Percentiles rank a stretch among this genome's conserved stretches.
These are phyloP conservation scores for Amphiprion clarkii DNA, from an alignment of 2,797 vertebrate species.

Conservation along the genomic window DNA sequence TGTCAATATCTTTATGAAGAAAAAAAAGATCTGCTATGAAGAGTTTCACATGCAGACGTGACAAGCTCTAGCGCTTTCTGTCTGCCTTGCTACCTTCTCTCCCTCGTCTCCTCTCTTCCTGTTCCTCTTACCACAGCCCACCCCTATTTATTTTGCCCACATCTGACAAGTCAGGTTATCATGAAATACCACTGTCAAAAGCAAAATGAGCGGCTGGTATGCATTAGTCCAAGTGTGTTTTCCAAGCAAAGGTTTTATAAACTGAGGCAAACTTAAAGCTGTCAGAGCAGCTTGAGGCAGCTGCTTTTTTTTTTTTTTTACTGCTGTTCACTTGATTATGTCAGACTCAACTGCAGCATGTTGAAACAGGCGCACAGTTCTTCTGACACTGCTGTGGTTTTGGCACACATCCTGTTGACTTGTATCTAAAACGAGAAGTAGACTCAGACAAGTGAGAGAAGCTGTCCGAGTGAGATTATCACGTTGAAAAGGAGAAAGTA, in stretches of 20 bases:
- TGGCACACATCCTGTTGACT: slow-evolving; percentile 88
- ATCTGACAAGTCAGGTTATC: slow-evolving; percentile 50
- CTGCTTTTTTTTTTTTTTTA: slow-evolving; percentile 31
- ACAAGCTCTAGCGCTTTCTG: slow-evolving; percentile 56
- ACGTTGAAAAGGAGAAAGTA: slow-evolving; percentile 2
- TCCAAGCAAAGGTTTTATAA: not conserved
- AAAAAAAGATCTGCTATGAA: slow-evolving; percentile 18
- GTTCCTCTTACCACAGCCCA: slow-evolving; percentile 84
- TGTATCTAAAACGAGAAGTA: slow-evolving; percentile 82
- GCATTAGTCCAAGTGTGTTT: not conserved
- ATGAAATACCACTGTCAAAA: slow-evolving; percentile 38
- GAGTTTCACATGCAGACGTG: slow-evolving; percentile 59
- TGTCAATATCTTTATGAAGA: slow-evolving; percentile 33
- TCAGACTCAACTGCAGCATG: slow-evolving; percentile 71
- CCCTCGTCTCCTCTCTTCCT: slow-evolving; percentile 83
- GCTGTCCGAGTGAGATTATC: slow-evolving; percentile 29
- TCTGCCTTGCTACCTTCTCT: slow-evolving; percentile 61
- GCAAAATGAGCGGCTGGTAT: not conserved
- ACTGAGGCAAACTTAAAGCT: slow-evolving; percentile 14
- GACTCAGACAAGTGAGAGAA: slow-evolving; percentile 43
- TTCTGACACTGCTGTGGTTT: slow-evolving; percentile 84
- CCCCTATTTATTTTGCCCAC: slow-evolving; percentile 74
- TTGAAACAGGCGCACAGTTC: slow-evolving; percentile 82
- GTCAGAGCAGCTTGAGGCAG: slow-evolving; percentile 5
- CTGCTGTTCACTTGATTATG: slow-evolving; percentile 55